Conservation (phyloP, 2,113 vertebrate genomes). For the Hemichromis elongatus region DNA sequence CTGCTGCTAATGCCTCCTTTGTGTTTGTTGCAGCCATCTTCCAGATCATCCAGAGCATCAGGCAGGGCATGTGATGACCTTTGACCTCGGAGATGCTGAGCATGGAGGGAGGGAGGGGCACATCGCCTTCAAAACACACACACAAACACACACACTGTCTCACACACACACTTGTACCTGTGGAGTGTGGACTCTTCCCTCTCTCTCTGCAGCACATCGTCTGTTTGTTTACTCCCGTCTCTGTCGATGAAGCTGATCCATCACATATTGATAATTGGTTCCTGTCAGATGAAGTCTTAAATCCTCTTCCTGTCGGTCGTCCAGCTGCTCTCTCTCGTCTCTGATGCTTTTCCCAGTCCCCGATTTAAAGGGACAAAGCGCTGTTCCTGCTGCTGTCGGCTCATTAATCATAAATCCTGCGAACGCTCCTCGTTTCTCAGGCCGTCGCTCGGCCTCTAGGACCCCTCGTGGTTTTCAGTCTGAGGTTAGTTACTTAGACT, state of each 20-base stretch:
- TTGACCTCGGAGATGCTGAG: background rate
- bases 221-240: background rate
- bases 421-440: background rate
- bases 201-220: background rate
- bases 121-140: background rate
- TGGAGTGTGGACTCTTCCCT: slow-evolving; percentile 13
- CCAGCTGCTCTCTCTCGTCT: background rate
- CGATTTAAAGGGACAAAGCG: background rate
- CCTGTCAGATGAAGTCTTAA: slow-evolving; percentile 42
- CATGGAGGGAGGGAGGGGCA: background rate
- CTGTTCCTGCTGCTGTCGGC: background rate
- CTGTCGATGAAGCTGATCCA: slow-evolving; percentile 8
- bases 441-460: background rate
- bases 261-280: slow-evolving; percentile 12
- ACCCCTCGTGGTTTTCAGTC: background rate
- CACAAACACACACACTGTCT: background rate
- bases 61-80: slow-evolving; percentile 73
- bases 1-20: background rate
- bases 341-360: background rate
- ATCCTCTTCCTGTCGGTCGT: background rate
- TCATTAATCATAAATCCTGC: background rate
- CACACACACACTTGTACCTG: background rate
- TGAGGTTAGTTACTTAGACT: background rate
- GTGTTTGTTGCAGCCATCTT: slow-evolving; percentile 71
- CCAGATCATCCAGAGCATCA: slow-evolving; percentile 81